These are phyloP conservation scores for Macrophya alboannulata DNA, from an alignment of 2,888 invertebrate species.

Conservation along the genomic window DNA sequence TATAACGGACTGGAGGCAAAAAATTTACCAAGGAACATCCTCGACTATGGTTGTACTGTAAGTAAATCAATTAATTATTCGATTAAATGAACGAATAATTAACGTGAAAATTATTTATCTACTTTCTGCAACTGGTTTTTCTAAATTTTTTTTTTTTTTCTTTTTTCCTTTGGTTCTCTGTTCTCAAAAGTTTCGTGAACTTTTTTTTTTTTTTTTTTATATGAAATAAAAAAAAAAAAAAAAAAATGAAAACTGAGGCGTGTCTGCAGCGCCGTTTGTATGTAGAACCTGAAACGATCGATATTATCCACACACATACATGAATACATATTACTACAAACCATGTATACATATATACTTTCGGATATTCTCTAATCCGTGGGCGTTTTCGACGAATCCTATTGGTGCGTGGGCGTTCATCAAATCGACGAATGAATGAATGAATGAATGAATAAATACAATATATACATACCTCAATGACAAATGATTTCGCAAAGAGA, in stretches of 20 bases:
- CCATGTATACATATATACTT: not conserved
- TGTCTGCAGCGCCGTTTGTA: not conserved
- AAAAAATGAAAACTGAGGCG: not conserved
- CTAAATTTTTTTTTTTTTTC: not conserved
- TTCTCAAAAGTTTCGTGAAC: not conserved
- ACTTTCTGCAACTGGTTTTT: not conserved
- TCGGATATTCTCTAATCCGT: constrained; percentile 60
- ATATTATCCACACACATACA: constrained; percentile 15
- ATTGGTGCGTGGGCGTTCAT: constrained; percentile 78
- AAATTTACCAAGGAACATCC: constrained; percentile 64
- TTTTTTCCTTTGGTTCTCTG: not conserved
- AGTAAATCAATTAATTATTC: constrained; percentile 65
- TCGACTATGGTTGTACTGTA: constrained; percentile 78
- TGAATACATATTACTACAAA: not conserved
- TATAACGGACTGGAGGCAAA: constrained; percentile 25
- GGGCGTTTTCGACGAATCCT: constrained; percentile 75
- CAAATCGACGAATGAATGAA: constrained; percentile 58
- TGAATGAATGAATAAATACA: no score
- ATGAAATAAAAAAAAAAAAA: not conserved
- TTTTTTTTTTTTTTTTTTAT: not conserved
- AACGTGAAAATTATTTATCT: not conserved
- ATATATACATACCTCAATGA: no score
- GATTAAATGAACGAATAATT: not conserved
- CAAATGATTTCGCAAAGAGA: no score
- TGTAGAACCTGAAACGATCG: constrained; percentile 23